Percentiles rank a stretch among this genome's conserved stretches.
Conservation (phyloP, 2,797 vertebrate species). For the Paratrypauchen microcephalus region DNA sequence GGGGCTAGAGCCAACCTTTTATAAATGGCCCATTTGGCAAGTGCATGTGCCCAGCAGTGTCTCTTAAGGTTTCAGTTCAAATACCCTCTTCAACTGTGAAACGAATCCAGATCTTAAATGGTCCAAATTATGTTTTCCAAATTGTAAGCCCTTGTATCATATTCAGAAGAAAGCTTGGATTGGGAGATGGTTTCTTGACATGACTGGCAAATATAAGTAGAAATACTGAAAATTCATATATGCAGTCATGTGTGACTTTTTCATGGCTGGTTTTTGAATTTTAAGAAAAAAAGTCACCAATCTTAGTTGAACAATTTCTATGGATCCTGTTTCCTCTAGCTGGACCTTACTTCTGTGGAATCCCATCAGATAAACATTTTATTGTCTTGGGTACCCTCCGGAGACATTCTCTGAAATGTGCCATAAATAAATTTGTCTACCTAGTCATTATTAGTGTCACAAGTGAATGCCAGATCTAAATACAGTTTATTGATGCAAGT, state of each 20-base stretch:
- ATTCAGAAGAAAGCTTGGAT: conserved; percentile 71
- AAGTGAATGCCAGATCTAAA: no score
- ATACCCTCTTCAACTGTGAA: conserved; percentile 74
- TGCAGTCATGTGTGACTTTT: conserved; percentile 51
- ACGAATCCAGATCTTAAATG: conserved; percentile 72
- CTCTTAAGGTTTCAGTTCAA: conserved; percentile 77
- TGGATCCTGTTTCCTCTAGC: neutral
- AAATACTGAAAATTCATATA: conserved; percentile 65
- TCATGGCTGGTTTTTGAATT: neutral
- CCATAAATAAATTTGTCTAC: no score
- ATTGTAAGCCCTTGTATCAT: conserved; percentile 74
- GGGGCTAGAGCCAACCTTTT: conserved; percentile 72
- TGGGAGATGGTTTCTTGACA: conserved; percentile 67
- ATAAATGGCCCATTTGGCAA: conserved; percentile 79
- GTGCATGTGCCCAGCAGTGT: conserved; percentile 70
- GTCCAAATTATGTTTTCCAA: conserved; percentile 75
- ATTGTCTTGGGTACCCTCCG: neutral
- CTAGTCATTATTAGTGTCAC: no score
- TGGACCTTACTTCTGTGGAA: neutral
- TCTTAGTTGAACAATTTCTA: neutral
- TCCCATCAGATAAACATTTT: neutral
- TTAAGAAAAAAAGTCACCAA: neutral
- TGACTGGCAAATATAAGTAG: conserved; percentile 67
- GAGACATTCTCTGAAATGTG: neutral
- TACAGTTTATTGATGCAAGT: no score